Percentiles rank a stretch among this genome's conserved stretches.
phyloP scores from a whole-genome alignment of 2,113 vertebrate species.

The Grammomys dolichurus region DNA sequence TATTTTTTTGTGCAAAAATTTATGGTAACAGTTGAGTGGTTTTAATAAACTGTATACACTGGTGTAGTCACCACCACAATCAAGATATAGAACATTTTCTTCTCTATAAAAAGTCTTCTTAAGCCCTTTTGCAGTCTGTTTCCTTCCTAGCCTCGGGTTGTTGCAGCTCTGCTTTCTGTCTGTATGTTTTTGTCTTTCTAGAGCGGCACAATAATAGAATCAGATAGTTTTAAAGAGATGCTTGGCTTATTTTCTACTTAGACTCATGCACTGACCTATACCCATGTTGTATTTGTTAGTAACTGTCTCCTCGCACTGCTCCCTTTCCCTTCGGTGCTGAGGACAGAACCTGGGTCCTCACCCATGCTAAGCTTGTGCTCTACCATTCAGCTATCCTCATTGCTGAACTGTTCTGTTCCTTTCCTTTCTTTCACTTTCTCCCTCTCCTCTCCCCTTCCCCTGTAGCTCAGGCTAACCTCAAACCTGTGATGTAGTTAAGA shows the following conservation, averaged over 20 bases:
- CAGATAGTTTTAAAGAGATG: neutral
- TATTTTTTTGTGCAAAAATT: slow-evolving; percentile 9
- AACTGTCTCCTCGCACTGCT: too few species aligned
- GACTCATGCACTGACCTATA: slow-evolving; percentile 6
- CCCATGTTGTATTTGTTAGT: neutral
- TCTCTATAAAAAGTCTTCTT: neutral
- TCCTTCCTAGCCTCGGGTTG: neutral
- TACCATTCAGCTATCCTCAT: neutral
- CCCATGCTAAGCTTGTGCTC: neutral
- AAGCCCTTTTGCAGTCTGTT: neutral
- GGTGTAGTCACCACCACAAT: neutral
- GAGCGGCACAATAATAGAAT: slow-evolving; percentile 20
- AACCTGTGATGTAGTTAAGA: neutral
- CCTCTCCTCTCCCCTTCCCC: neutral
- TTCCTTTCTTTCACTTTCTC: neutral
- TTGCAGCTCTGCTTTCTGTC: slow-evolving; percentile 26
- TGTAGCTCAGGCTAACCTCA: neutral
- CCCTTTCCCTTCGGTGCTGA: neutral
- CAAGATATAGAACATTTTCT: neutral
- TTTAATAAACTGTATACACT: neutral
- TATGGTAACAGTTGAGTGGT: neutral
- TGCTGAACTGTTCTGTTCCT: neutral
- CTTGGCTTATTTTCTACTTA: slow-evolving; percentile 37
- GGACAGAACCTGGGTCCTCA: neutral
- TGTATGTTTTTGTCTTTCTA: slow-evolving; percentile 12